Conservation (phyloP, 2,113 vertebrate genomes). For the Hemiscyllium ocellatum region DNA sequence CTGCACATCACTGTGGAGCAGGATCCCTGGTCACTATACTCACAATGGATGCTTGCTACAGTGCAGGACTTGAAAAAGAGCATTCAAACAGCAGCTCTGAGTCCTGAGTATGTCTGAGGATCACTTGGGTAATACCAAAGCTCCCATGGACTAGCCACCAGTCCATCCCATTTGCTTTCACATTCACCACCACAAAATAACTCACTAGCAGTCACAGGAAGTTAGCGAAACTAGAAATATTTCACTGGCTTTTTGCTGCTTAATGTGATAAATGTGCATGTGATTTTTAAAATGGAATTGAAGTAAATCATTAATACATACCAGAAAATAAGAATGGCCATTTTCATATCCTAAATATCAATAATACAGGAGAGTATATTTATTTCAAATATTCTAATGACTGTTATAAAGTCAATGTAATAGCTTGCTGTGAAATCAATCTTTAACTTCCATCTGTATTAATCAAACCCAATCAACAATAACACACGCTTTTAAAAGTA, state of each 20-base stretch:
- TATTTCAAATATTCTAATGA: not conserved
- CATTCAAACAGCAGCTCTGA: no score
- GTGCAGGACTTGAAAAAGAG: no score
- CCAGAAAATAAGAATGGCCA: not conserved
- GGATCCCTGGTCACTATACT: not conserved
- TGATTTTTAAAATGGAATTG: not conserved
- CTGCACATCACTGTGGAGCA: not conserved
- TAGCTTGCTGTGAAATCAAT: not conserved
- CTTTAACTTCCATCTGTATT: not conserved
- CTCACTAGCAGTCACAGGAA: no score
- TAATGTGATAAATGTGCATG: not conserved
- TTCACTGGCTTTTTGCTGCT: not conserved
- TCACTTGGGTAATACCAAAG: not conserved
- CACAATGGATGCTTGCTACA: no score
- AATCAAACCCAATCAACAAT: not conserved
- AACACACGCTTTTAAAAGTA: not conserved
- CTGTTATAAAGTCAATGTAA: not conserved
- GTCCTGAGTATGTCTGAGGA: no score
- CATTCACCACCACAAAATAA: not conserved
- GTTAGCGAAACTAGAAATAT: not conserved
- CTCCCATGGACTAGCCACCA: not conserved
- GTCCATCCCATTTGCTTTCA: not conserved
- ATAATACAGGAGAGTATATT: not conserved
- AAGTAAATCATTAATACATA: not conserved
- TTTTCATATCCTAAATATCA: not conserved